Evolutionary conservation across 2,113 vertebrate species (phyloP).

Genomic region (Haemorhous mexicanus): DNA sequence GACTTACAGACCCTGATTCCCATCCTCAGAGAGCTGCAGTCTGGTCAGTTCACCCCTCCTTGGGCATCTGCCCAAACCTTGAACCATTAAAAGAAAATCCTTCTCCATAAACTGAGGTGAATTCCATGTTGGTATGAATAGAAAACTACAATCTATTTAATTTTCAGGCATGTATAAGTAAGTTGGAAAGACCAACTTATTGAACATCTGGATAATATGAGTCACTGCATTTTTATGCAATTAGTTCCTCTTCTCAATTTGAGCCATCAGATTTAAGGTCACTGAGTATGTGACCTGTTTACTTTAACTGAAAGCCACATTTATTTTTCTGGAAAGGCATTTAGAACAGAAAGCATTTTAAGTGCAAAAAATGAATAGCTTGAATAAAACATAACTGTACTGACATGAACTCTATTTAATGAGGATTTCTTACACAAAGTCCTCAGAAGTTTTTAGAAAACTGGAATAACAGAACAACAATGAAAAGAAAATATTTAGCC

Average conservation of each 20-base stretch:
- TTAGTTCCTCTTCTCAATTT: constrained; percentile 20
- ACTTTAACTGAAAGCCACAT: constrained; percentile 26
- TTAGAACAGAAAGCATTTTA: constrained; percentile 16
- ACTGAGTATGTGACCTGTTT: constrained; percentile 14
- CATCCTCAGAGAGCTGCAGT: neutral
- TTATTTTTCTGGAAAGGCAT: constrained; percentile 14
- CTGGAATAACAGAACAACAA: neutral
- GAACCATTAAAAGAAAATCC: neutral
- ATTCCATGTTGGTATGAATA: neutral
- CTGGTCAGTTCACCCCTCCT: neutral
- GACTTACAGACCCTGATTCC: neutral
- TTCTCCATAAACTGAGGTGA: neutral
- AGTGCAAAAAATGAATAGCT: neutral
- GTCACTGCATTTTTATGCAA: neutral
- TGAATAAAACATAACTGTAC: constrained; percentile 26
- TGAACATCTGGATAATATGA: neutral
- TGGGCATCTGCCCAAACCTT: neutral
- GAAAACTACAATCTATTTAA: neutral
- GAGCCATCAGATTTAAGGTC: constrained; percentile 13
- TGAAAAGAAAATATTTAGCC: constrained; percentile 17
- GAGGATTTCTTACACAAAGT: constrained; percentile 10
- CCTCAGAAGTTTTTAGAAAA: neutral
- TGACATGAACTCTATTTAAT: neutral
- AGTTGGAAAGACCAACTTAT: neutral
- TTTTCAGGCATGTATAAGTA: constrained; percentile 5